phyloP scores from a whole-genome alignment of 1,140 invertebrate species.

The Lepidostoma basale region DNA sequence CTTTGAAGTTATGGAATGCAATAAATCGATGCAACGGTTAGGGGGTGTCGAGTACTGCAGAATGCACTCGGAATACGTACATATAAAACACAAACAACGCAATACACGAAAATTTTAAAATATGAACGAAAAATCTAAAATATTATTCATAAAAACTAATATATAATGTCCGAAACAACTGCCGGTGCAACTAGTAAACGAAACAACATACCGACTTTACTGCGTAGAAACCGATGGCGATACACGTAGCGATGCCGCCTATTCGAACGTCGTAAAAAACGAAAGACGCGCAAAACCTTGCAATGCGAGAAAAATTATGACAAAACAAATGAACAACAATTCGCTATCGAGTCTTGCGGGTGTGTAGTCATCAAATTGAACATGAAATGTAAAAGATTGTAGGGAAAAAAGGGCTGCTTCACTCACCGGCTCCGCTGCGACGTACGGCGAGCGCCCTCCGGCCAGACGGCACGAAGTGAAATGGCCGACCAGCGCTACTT shows the following conservation, averaged over 20 bases:
- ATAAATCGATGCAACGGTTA: no score
- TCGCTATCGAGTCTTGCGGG: neutral
- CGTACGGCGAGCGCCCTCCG: constrained; percentile 26
- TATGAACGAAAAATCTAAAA: no score
- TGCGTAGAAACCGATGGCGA: constrained; percentile 29
- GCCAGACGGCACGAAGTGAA: constrained; percentile 29
- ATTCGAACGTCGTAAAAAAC: neutral
- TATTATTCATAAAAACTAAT: no score
- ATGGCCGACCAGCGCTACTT: constrained; percentile 11
- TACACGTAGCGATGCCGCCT: constrained; percentile 34
- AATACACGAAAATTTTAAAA: no score
- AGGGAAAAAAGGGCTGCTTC: neutral
- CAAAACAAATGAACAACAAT: neutral
- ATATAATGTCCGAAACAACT: neutral
- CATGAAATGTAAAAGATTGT: no score
- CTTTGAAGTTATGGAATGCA: no score
- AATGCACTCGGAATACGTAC: no score
- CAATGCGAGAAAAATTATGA: neutral
- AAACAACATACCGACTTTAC: constrained; percentile 4
- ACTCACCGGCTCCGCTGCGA: constrained; percentile 34
- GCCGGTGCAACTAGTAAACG: neutral
- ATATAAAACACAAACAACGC: no score
- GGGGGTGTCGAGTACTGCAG: no score
- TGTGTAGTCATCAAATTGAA: constrained; percentile 12
- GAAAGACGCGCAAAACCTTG: neutral